A percentile compares a stretch with the other conserved stretches of the same genome.
These are phyloP conservation scores for Clunio marinus DNA, from an alignment of 2,888 invertebrate species.

Conservation along the genomic window DNA sequence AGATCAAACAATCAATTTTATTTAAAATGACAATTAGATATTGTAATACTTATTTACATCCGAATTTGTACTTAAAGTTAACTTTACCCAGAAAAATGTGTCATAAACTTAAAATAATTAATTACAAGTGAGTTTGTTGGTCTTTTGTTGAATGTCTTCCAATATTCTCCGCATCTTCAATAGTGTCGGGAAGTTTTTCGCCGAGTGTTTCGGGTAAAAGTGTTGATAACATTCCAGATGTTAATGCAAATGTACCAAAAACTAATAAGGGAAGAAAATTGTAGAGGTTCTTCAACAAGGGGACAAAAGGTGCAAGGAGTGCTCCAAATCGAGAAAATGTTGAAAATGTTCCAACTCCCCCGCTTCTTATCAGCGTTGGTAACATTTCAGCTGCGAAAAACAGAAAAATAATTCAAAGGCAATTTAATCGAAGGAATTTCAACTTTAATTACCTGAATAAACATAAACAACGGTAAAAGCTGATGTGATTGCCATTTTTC, in stretches of 20 bases:
- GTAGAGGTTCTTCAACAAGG: slow-evolving; percentile 48
- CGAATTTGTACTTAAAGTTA: too few species aligned
- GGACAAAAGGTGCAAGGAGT: slow-evolving; percentile 60
- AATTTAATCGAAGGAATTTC: background rate
- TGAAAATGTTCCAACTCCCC: slow-evolving; percentile 59
- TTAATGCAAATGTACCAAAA: slow-evolving; percentile 54
- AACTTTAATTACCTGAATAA: slow-evolving; percentile 50
- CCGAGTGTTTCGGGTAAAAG: slow-evolving; percentile 62
- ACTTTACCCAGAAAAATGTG: too few species aligned
- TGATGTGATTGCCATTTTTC: slow-evolving; percentile 61
- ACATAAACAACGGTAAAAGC: slow-evolving; percentile 62
- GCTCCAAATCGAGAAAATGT: slow-evolving; percentile 59
- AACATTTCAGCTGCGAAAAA: slow-evolving; percentile 50
- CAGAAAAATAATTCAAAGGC: background rate
- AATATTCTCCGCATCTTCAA: slow-evolving; percentile 43
- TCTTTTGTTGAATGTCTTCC: background rate
- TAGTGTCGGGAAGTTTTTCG: slow-evolving; percentile 59
- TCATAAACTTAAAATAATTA: too few species aligned
- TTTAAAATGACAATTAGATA: too few species aligned
- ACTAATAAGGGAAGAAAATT: slow-evolving; percentile 53
- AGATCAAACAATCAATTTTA: too few species aligned
- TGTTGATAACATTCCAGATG: slow-evolving; percentile 55
- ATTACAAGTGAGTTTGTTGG: slow-evolving; percentile 1
- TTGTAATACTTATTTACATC: too few species aligned
- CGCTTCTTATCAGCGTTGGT: slow-evolving; percentile 55